Percentiles rank a stretch among this genome's conserved stretches.
phyloP scores from a whole-genome alignment of 1,140 invertebrate species.

The Ephestia elutella region DNA sequence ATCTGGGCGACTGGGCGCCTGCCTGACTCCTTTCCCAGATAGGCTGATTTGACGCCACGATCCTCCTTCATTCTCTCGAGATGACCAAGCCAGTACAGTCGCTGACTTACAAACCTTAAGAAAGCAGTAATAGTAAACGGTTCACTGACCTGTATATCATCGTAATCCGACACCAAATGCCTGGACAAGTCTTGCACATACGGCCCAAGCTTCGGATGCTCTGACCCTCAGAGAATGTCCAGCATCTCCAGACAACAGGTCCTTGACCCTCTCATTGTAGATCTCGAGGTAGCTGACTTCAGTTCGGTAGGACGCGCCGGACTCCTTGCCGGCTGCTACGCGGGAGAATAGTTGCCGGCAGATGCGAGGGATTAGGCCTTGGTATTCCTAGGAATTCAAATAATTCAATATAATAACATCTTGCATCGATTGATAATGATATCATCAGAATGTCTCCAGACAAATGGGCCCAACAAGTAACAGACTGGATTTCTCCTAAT shows the following conservation, averaged over 20 bases:
- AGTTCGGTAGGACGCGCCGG: slow-evolving; percentile 86
- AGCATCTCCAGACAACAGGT: slow-evolving; percentile 81
- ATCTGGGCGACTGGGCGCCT: too few species aligned
- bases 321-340: slow-evolving; percentile 85
- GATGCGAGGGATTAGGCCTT: slow-evolving; percentile 91
- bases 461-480: too few species aligned
- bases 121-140: too few species aligned
- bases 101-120: too few species aligned
- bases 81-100: too few species aligned
- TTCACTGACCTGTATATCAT: slow-evolving; percentile 85
- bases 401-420: background rate
- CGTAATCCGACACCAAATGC: slow-evolving; percentile 90
- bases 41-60: too few species aligned
- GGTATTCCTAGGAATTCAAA: slow-evolving; percentile 77
- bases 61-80: too few species aligned
- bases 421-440: too few species aligned
- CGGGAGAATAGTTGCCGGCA: slow-evolving; percentile 85
- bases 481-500: too few species aligned
- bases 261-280: slow-evolving; percentile 93
- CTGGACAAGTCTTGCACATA: slow-evolving; percentile 94
- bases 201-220: slow-evolving; percentile 93
- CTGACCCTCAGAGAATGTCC: slow-evolving; percentile 87
- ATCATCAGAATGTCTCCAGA: too few species aligned
- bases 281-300: slow-evolving; percentile 93
- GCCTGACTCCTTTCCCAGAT: too few species aligned